Evolutionary conservation across 2,113 vertebrate genomes (phyloP).

Genomic region (Caranx melampygus): DNA sequence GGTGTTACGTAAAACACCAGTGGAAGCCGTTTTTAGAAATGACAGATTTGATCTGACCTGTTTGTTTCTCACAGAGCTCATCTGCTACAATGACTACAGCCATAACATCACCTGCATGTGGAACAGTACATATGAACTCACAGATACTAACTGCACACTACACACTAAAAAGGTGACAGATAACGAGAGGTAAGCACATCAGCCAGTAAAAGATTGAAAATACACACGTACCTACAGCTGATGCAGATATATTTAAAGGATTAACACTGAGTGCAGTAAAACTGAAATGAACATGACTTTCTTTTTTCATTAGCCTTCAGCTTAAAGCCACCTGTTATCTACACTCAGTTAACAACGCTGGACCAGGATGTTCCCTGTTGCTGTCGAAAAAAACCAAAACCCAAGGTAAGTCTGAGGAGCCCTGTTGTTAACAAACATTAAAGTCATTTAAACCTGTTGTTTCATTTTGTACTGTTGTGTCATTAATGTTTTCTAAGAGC

Average conservation of each 20-base stretch:
- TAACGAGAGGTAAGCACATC: not conserved
- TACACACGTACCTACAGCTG: too few species aligned
- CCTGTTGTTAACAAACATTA: too few species aligned
- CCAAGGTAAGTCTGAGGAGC: not conserved
- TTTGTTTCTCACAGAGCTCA: constrained; percentile 39
- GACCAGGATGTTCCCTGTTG: constrained; percentile 41
- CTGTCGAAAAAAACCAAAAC: fast-evolving
- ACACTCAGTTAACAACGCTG: constrained; percentile 9
- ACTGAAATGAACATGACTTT: not conserved
- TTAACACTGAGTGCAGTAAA: not conserved
- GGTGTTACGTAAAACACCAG: too few species aligned
- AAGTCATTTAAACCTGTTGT: too few species aligned
- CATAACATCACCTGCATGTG: constrained; percentile 50
- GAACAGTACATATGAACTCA: constrained; percentile 6
- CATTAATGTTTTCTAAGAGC: not conserved
- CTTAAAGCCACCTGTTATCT: not conserved
- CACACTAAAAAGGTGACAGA: not conserved
- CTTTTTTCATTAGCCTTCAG: too few species aligned
- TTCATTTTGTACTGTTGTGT: not conserved
- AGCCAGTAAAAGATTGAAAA: not conserved
- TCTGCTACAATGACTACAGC: constrained; percentile 63
- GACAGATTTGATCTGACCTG: not conserved
- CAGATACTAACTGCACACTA: constrained; percentile 27
- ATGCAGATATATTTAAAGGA: not conserved
- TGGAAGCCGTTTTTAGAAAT: not conserved